A percentile compares a stretch with the other conserved stretches of the same genome.
Conservation (phyloP, 2,888 invertebrate species). For the Ceramica pisi region DNA sequence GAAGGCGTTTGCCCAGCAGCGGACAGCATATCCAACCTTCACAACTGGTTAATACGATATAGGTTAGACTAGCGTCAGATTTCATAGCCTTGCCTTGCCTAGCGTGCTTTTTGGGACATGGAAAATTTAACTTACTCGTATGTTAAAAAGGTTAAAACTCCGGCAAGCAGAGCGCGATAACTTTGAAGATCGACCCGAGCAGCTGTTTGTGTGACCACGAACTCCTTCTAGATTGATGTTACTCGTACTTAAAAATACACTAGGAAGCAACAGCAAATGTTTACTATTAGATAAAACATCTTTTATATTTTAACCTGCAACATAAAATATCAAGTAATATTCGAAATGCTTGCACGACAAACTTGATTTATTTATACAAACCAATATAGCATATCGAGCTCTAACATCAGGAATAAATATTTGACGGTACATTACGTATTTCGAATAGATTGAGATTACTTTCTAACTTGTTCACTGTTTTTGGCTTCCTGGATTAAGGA, state of each 20-base stretch:
- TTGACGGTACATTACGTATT: slow-evolving; percentile 48
- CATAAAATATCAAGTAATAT: slow-evolving; percentile 29
- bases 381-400: slow-evolving; percentile 50
- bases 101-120: too few species aligned
- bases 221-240: neutral
- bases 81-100: too few species aligned
- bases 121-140: too few species aligned
- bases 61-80: too few species aligned
- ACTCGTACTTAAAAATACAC: slow-evolving; percentile 38
- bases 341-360: slow-evolving; percentile 38
- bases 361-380: slow-evolving; percentile 58
- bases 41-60: too few species aligned
- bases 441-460: slow-evolving; percentile 45
- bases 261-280: slow-evolving; percentile 14
- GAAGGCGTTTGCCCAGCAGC: too few species aligned
- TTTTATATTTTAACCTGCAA: slow-evolving; percentile 25
- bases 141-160: too few species aligned
- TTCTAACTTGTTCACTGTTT: slow-evolving; percentile 29
- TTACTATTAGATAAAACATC: slow-evolving; percentile 3
- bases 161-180: too few species aligned
- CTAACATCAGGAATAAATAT: slow-evolving; percentile 57
- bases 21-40: too few species aligned
- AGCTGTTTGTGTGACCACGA: too few species aligned
- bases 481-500: slow-evolving; percentile 27
- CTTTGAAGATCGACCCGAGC: too few species aligned